A percentile compares a stretch with the other conserved stretches of the same genome.
Conservation (phyloP, 2,113 vertebrate genomes). For the Nycticorax nycticorax region DNA sequence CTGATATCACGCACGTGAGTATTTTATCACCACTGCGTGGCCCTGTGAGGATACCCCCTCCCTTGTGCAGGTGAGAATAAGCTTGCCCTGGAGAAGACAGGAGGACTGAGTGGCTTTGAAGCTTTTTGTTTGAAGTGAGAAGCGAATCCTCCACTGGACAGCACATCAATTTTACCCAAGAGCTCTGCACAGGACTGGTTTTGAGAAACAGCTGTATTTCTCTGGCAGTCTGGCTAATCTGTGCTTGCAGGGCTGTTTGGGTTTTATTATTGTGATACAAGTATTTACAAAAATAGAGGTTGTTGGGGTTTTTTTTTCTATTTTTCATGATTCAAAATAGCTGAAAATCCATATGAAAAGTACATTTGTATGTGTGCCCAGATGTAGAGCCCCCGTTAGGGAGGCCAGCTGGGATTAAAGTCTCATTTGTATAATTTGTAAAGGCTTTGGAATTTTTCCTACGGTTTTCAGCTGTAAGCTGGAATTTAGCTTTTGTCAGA, state of each 20-base stretch:
- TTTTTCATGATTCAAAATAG: constrained; percentile 41
- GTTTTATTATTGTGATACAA: not conserved
- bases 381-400: not conserved
- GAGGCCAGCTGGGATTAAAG: constrained; percentile 63
- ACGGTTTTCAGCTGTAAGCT: constrained; percentile 12
- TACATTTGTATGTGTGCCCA: constrained; percentile 9
- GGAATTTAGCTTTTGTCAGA: constrained; percentile 32
- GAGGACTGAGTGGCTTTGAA: not conserved
- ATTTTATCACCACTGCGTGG: not conserved
- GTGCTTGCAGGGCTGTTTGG: not conserved
- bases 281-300: not conserved
- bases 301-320: not conserved
- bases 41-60: not conserved
- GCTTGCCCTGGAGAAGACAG: not conserved
- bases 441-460: constrained; percentile 60
- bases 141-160: not conserved
- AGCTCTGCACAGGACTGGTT: not conserved
- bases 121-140: not conserved
- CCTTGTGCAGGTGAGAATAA: not conserved
- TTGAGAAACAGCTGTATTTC: not conserved
- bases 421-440: constrained; percentile 66
- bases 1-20: fast-evolving
- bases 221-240: constrained; percentile 11
- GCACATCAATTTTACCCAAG: not conserved
- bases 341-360: constrained; percentile 34